Evolutionary conservation across 2,797 vertebrate genomes (phyloP).

Genomic region (Cichlasoma orientale): DNA sequence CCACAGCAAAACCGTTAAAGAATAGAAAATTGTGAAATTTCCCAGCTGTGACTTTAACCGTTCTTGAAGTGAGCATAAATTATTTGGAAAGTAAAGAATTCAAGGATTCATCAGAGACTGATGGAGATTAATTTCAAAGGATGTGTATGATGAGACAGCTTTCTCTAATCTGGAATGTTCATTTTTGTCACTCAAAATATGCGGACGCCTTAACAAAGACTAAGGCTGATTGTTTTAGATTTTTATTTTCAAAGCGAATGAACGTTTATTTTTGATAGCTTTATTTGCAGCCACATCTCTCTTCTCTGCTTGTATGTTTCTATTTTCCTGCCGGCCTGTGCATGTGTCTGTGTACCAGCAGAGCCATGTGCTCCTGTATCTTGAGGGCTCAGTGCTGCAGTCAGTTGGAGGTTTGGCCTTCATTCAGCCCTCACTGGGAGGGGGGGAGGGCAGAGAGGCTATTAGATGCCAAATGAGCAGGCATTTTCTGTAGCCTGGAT

Average conservation of each 20-base stretch:
- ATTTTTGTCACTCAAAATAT: background rate
- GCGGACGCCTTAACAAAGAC: background rate
- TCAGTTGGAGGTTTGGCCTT: slow-evolving; percentile 43
- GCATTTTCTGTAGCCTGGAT: slow-evolving; percentile 28
- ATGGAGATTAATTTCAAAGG: background rate
- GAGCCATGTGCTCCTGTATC: slow-evolving; percentile 10
- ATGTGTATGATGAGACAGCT: background rate
- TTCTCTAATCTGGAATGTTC: background rate
- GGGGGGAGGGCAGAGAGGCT: slow-evolving; percentile 32
- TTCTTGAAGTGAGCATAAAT: background rate
- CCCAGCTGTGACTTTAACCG: background rate
- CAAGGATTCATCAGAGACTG: background rate
- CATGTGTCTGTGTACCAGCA: background rate
- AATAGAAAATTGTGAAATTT: too few relatives aligned
- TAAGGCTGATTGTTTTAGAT: background rate
- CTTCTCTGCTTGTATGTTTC: background rate
- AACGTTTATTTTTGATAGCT: background rate
- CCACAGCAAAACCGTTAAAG: background rate
- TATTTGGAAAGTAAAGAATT: background rate
- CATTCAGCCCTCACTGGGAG: slow-evolving; percentile 43
- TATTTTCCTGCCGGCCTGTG: background rate
- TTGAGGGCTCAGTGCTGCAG: slow-evolving; percentile 44
- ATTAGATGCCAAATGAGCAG: slow-evolving; percentile 52
- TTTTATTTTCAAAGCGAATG: background rate
- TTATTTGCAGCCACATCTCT: background rate